Evolutionary conservation across 2,888 invertebrate genomes (phyloP).

Genomic region (Apodemia duryi): DNA sequence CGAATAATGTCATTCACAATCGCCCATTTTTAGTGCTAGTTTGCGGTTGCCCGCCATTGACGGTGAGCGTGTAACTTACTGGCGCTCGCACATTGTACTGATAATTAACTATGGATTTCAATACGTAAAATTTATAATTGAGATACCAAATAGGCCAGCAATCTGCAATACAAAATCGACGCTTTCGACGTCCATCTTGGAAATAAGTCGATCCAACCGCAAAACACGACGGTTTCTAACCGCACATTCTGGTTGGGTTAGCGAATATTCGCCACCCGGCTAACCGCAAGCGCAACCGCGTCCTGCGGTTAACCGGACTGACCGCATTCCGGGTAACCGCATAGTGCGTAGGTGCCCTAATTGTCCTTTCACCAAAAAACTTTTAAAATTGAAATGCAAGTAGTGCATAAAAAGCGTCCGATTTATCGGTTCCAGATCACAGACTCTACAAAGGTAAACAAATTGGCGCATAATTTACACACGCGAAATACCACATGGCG

Average conservation of each 20-base stretch:
- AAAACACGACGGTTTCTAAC: slow-evolving; percentile 25
- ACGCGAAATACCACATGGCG: too few relatives aligned
- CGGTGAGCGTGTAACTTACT: slow-evolving; percentile 7
- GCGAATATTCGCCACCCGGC: slow-evolving; percentile 22
- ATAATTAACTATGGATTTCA: background rate
- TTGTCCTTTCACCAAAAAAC: background rate
- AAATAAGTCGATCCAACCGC: slow-evolving; percentile 28
- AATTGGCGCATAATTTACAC: too few relatives aligned
- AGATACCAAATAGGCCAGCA: background rate
- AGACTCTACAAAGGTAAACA: too few relatives aligned
- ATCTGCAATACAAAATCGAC: background rate
- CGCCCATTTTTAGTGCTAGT: slow-evolving; percentile 23
- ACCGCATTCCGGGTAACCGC: background rate
- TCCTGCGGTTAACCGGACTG: slow-evolving; percentile 11
- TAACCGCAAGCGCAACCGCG: slow-evolving; percentile 16
- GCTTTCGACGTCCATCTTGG: slow-evolving; percentile 21
- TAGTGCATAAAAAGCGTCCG: too few relatives aligned
- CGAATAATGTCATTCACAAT: too few relatives aligned
- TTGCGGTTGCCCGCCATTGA: slow-evolving; percentile 24
- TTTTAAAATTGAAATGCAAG: too few relatives aligned
- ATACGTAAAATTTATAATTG: background rate
- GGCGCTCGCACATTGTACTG: background rate
- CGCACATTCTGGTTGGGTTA: slow-evolving; percentile 22
- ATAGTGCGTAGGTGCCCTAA: background rate
- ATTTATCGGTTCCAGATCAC: too few relatives aligned